These are phyloP conservation scores for Numenius arquata DNA, from an alignment of 2,113 vertebrate genomes.

Conservation along the genomic window DNA sequence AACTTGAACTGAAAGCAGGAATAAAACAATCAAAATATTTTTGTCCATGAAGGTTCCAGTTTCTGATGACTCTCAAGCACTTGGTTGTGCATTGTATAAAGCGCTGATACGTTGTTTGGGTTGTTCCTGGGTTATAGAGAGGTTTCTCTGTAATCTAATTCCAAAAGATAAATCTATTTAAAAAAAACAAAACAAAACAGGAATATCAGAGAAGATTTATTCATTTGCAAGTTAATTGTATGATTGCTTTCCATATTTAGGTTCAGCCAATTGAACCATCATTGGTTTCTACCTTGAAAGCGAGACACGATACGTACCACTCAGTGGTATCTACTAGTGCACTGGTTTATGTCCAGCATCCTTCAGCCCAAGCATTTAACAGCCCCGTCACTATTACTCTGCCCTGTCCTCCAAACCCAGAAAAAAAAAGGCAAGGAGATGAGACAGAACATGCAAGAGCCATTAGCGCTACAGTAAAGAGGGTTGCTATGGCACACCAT, in stretches of 20 bases:
- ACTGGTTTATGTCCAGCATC: constrained; percentile 78
- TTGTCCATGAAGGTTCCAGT: neutral
- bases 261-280: constrained; percentile 82
- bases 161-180: neutral
- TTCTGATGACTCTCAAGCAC: neutral
- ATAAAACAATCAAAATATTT: neutral
- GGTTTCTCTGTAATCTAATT: neutral
- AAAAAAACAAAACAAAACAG: neutral
- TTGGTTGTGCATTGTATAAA: neutral
- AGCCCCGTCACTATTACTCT: constrained; percentile 75
- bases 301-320: constrained; percentile 73
- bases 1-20: neutral
- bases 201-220: neutral
- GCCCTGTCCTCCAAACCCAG: constrained; percentile 80
- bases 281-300: constrained; percentile 76
- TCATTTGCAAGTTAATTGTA: neutral
- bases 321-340: constrained; percentile 79
- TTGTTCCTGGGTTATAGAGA: neutral
- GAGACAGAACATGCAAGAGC: constrained; percentile 46
- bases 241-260: constrained; percentile 60
- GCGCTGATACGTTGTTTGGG: neutral
- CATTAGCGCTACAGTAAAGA: constrained; percentile 19
- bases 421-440: constrained; percentile 65
- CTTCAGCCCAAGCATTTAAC: constrained; percentile 74
- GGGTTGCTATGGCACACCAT: neutral